These are phyloP conservation scores for Drosophila limbata DNA, from an alignment of 2,888 invertebrate species.

Conservation along the genomic window DNA sequence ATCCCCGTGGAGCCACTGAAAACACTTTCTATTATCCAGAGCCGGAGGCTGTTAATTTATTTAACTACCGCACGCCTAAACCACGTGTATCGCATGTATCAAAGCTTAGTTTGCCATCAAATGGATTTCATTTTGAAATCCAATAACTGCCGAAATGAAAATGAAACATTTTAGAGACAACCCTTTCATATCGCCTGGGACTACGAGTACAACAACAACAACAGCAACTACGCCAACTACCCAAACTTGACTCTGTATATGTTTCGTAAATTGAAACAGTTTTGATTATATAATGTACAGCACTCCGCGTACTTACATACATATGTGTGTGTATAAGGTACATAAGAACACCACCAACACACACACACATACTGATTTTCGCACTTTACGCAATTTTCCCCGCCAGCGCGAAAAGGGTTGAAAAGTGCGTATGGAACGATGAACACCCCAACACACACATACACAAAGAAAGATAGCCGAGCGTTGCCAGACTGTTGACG, in stretches of 20 bases:
- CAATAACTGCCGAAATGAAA: slow-evolving; percentile 71
- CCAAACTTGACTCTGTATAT: slow-evolving; percentile 35
- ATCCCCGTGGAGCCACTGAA: background rate
- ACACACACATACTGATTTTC: slow-evolving; percentile 54
- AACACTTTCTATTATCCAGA: slow-evolving; percentile 7
- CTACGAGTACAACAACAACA: slow-evolving; percentile 24
- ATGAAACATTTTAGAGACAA: slow-evolving; percentile 63
- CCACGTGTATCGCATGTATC: slow-evolving; percentile 74
- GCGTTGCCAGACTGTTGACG: slow-evolving; percentile 72
- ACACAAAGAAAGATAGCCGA: slow-evolving; percentile 35
- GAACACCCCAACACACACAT: slow-evolving; percentile 52
- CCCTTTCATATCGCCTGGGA: slow-evolving; percentile 60
- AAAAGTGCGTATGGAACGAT: slow-evolving; percentile 70
- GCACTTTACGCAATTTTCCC: slow-evolving; percentile 79
- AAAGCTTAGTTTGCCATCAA: slow-evolving; percentile 76
- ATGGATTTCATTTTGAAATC: slow-evolving; percentile 82
- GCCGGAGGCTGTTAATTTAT: slow-evolving; percentile 73
- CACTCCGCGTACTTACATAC: slow-evolving; percentile 41
- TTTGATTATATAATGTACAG: slow-evolving; percentile 66
- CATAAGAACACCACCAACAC: slow-evolving; percentile 47
- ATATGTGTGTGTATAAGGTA: slow-evolving; percentile 31
- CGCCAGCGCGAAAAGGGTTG: slow-evolving; percentile 78
- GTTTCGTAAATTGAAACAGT: slow-evolving; percentile 69
- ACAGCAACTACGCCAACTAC: slow-evolving; percentile 26
- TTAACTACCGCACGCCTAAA: slow-evolving; percentile 69